phyloP scores from a whole-genome alignment of 2,888 invertebrate species.

The Neocrepidodera transversa region DNA sequence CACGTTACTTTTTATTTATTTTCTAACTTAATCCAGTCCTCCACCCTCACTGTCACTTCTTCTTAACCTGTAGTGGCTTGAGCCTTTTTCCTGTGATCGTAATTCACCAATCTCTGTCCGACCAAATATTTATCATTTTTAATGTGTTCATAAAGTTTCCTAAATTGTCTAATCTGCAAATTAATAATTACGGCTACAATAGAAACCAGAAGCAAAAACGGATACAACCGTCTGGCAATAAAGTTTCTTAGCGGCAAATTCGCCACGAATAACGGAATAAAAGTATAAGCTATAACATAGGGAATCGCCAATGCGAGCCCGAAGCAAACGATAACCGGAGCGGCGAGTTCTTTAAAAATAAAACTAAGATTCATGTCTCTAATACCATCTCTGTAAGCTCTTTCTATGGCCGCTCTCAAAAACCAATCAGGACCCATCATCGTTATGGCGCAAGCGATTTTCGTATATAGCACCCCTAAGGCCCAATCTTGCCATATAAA shows the following conservation, averaged over 20 bases:
- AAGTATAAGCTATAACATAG: slow-evolving; percentile 85
- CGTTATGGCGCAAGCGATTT: slow-evolving; percentile 94
- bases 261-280: slow-evolving; percentile 72
- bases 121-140: slow-evolving; percentile 99
- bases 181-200: slow-evolving; percentile 73
- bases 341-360: slow-evolving; percentile 84
- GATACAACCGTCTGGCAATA: slow-evolving; percentile 87
- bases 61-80: slow-evolving; percentile 23
- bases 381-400: slow-evolving; percentile 92
- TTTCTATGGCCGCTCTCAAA: slow-evolving; percentile 88
- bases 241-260: slow-evolving; percentile 74
- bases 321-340: slow-evolving; percentile 87
- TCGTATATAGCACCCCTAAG: slow-evolving; percentile 94
- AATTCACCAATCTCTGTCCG: slow-evolving; percentile 95
- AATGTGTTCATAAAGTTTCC: slow-evolving; percentile 94
- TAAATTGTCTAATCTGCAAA: slow-evolving; percentile 92
- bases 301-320: slow-evolving; percentile 91
- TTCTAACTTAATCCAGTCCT: background rate
- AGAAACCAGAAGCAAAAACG: slow-evolving; percentile 79
- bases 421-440: slow-evolving; percentile 99
- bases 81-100: slow-evolving; percentile 76
- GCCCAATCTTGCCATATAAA: slow-evolving; percentile 98
- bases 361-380: slow-evolving; percentile 90
- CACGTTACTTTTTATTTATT: too few relatives aligned
- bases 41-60: background rate